Evolutionary conservation across 2,797 vertebrate species (phyloP), one percentile per base, ranked within the genome.

Genomic region (Ispidina picta): DNA sequence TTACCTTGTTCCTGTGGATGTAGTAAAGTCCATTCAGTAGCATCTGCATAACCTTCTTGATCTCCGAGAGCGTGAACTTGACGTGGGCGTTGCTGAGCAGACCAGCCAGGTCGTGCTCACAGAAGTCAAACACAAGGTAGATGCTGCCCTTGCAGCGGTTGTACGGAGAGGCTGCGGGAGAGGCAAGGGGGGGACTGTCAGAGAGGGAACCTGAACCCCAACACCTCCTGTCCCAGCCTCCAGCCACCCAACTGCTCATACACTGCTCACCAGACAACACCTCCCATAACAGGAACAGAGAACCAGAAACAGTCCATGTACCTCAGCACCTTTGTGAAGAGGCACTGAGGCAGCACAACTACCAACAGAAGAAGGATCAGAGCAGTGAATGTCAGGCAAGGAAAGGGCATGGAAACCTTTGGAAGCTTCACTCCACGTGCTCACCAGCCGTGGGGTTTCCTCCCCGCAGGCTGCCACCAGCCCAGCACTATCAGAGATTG

Each of bases 31-130:
- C 99, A 6, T 99, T 99, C 68, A 99, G 97, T 25, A 99, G 96
- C 99, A 99, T 99, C 95, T 99, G 99, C 99, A 99, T 99, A 52
- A 99, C 99, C 86, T 99, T 99, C 97, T 99, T 99, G 95, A 99
- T 99, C 97, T 99, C 99, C 0, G 99, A 98, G 75, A 99, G 97
- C 0, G 99, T 99, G 97, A 99, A 99, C 96, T 99, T 99, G 8
- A 99, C 99, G 0, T 99, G 98, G n/a, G 98, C 98, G 0, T 99
- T 99, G 97, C 99, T 99, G 65, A 99, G 97, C 54, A 99, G 97
- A 6, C 99, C 99, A 0, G 99, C 99, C 78, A 99, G 97, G 96
- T 99, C 99, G 1, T 99, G 99, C 93, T 99, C 99, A 5, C 99
- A 99, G 98, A 99, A 99, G 94, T 99, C 99, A 91, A 99, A 99